phyloP scores from a whole-genome alignment of 2,797 vertebrate genomes.

The Bothrops alternatus region DNA sequence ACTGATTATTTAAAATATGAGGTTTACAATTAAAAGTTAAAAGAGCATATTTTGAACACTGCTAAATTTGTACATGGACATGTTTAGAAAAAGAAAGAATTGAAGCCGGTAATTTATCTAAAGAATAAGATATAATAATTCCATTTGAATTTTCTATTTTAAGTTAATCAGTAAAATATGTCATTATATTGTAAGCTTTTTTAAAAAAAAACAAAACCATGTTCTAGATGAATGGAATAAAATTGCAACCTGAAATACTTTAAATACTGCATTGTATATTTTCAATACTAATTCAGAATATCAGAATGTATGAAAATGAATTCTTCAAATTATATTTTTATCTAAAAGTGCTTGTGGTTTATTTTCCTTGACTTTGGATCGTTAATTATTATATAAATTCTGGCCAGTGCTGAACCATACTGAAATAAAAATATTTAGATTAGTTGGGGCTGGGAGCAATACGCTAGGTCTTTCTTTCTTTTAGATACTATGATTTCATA shows the following conservation, averaged over 20 bases:
- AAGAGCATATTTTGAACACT: neutral
- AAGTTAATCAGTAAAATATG: neutral
- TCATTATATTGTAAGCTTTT: neutral
- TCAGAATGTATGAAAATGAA: conserved; percentile 12
- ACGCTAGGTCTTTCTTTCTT: conserved; percentile 40
- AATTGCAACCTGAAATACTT: conserved; percentile 13
- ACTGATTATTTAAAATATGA: conserved; percentile 13
- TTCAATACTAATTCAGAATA: neutral
- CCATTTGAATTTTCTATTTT: neutral
- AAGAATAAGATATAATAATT: conserved; percentile 10
- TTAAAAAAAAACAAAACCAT: neutral
- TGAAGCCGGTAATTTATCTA: neutral
- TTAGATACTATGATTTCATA: conserved; percentile 75
- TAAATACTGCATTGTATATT: neutral
- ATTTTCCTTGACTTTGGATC: neutral
- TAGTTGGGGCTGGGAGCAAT: conserved; percentile 56
- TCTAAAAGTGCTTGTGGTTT: neutral
- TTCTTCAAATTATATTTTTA: conserved; percentile 7
- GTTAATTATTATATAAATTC: conserved; percentile 10
- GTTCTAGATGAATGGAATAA: neutral
- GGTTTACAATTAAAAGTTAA: neutral
- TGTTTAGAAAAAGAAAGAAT: neutral
- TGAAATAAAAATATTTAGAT: conserved; percentile 38
- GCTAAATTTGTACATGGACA: neutral
- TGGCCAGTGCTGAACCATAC: conserved; percentile 1